Evolutionary conservation across 2,888 invertebrate genomes (phyloP).

Genomic region (Drosophila multiciliata): DNA sequence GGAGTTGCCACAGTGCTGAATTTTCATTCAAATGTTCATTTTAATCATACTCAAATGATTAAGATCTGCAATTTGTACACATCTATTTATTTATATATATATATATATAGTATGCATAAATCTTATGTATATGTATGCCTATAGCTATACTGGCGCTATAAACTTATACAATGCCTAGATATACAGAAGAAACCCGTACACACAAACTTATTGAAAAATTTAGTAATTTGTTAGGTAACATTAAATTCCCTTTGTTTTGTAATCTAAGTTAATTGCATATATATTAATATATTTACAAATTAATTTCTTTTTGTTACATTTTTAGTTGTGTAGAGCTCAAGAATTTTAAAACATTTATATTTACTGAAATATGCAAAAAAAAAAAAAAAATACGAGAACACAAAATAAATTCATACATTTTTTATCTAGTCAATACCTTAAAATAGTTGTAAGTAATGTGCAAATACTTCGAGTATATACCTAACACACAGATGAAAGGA

Average conservation of each 20-base stretch:
- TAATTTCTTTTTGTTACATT: slow-evolving; percentile 11
- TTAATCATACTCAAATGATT: not conserved
- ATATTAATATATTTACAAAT: slow-evolving; percentile 11
- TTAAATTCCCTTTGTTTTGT: slow-evolving; percentile 30
- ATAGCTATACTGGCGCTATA: slow-evolving; percentile 34
- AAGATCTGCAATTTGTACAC: not conserved
- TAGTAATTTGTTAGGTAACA: slow-evolving; percentile 32
- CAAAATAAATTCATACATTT: slow-evolving; percentile 23
- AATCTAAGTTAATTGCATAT: slow-evolving; percentile 23
- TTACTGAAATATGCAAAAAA: slow-evolving; percentile 35
- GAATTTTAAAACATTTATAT: slow-evolving; percentile 32
- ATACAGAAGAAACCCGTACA: slow-evolving; percentile 28
- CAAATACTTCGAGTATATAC: slow-evolving; percentile 14
- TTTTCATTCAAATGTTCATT: not conserved
- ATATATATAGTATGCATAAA: slow-evolving; percentile 21
- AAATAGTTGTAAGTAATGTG: slow-evolving; percentile 29
- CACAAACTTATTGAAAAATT: slow-evolving; percentile 29
- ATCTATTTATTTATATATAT: not conserved
- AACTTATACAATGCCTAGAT: slow-evolving; percentile 40
- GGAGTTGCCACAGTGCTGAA: not conserved
- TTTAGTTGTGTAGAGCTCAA: slow-evolving; percentile 40
- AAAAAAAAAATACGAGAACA: slow-evolving; percentile 19
- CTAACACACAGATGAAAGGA: slow-evolving; percentile 19
- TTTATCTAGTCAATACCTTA: slow-evolving; percentile 22
- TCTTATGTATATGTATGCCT: slow-evolving; percentile 24